Evolutionary conservation across 2,797 vertebrate species (phyloP), one percentile per base, ranked within the genome.

Genomic region (Phoeniculus purpureus): DNA sequence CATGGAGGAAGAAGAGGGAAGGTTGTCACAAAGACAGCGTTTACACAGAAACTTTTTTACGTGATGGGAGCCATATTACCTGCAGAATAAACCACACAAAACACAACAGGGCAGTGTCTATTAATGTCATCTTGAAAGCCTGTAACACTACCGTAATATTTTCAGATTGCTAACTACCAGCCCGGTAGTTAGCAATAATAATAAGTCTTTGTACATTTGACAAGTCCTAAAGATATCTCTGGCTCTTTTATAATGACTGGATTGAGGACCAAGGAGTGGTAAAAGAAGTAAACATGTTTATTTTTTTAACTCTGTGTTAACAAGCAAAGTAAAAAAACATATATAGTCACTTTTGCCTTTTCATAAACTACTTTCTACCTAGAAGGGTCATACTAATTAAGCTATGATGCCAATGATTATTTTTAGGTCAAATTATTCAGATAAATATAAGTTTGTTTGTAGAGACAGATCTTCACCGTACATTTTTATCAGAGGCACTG

Each of bases 171-270:
- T 97, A 97, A 96, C 96, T 97, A 96, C 82, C 72, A 94, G 96
- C 84, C 90, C 32, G 31, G 91, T 91, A 95, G 20, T 37, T 37
- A 85, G 12, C 8, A 55, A 71, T 12, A 92, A 79, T 66, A 94
- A 95, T 92, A 95, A 95, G 92, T 96, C 92, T 95, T 96, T 96
- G 92, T 92, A 97, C 95, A 96, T 96, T 75, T 97, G 95, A 95
- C 95, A 95, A 95, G 87, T 78, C 87, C 90, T 65, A 95, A 97
- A 97, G 94, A 95, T 62, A 96, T 87, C 20, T 93, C 94, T 94
- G 84, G 90, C 59, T 92, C 81, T 96, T 89, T 92, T 86, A 95
- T 95, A 96, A 96, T 94, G 90, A 97, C 92, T 96, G 93, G 92
- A 96, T 62, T 81, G 81, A 93, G 86, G 91, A 95, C 66, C 96